Evolutionary conservation across 2,888 invertebrate genomes (phyloP), one percentile per base, ranked within the genome.

Genomic region (Mycalesis mineus): DNA sequence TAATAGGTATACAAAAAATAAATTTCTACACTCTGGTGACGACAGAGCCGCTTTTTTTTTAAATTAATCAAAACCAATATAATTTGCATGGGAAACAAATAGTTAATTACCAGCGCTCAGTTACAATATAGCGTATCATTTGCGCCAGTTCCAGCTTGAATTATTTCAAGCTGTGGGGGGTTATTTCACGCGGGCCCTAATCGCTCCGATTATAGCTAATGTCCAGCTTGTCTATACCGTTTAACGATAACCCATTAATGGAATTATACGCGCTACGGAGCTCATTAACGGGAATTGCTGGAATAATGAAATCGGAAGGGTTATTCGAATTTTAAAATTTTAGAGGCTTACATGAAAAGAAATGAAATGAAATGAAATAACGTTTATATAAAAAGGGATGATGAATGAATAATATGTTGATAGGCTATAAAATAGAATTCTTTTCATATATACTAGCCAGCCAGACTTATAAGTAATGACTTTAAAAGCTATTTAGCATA

Each of bases 151-250:
- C 49, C 37, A 39, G 49, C 37, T 28, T 49, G 49, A 49, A 49
- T 49, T 39, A 49, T 49, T 49, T 49, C 39, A 22, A 39, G 39
- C 47, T 39, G 39, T 39, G 49, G 49, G 36, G 33, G 36, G 48
- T 22, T 49, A 49, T 49, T 49, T 28, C 49, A 22, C 37, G 39
- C 39, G 28, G 48, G 39, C 28, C 49, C 49, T 49, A 49, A 49
- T 49, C 49, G 39, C 49, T 22, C 48, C 28, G 49, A 49, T 49
- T 49, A 49, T 28, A 49, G 49, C 49, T 49, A 49, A 49, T 49
- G 28, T 49, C 37, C 49, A 49, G 49, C 49, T 49, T 49, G 49
- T 49, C 49, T 49, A 49, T 49, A 28, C 13, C 37, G 49, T 49
- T 49, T 39, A 39, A 39, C 49, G 49, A 28, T 39, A 37, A 49